phyloP scores from a whole-genome alignment of 2,113 vertebrate species.

The Noctilio leporinus region DNA sequence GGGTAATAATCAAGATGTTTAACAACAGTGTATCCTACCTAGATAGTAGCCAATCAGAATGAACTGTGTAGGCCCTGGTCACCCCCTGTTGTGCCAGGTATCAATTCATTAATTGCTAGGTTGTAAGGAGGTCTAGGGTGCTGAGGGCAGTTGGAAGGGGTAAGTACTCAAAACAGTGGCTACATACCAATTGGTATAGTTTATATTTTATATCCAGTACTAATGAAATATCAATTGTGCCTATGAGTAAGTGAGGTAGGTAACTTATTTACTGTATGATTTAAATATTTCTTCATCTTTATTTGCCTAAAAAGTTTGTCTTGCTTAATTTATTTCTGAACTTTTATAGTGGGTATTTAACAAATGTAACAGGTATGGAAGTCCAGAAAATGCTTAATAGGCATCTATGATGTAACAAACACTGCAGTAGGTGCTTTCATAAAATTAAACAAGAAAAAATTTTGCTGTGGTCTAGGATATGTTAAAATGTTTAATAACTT shows the following conservation, averaged over 20 bases:
- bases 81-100: neutral
- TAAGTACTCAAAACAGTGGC: neutral
- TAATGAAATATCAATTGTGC: neutral
- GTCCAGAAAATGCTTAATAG: neutral
- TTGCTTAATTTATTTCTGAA: constrained; percentile 7
- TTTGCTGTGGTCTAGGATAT: neutral
- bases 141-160: neutral
- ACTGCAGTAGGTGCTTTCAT: neutral
- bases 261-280: neutral
- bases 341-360: neutral
- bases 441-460: neutral
- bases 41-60: neutral
- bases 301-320: neutral
- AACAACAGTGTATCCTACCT: neutral
- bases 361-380: neutral
- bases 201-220: neutral
- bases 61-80: neutral
- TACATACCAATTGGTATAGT: neutral
- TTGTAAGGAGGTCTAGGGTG: neutral
- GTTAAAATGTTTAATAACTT: neutral
- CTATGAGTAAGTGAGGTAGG: neutral
- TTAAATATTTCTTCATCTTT: neutral
- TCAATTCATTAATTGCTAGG: neutral
- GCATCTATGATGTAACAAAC: neutral
- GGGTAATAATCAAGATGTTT: neutral